phyloP scores from a whole-genome alignment of 2,797 vertebrate species.

The Coranthus polyacanthus region DNA sequence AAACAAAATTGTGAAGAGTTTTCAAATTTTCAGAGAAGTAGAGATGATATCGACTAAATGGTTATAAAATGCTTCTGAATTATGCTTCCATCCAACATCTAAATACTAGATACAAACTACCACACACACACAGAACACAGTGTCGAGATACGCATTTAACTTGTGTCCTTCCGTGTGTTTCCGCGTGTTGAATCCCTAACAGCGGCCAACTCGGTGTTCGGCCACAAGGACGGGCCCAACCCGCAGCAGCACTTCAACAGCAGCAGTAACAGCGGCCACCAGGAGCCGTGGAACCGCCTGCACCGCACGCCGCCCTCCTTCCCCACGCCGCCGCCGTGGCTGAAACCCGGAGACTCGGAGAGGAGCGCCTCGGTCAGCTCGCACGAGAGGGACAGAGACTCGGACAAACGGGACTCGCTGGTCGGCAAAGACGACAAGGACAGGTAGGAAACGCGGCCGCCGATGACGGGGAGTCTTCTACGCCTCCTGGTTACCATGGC shows the following conservation, averaged over 20 bases:
- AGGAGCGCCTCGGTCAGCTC: conserved; percentile 93
- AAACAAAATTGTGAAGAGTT: too few relatives aligned
- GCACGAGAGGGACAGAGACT: conserved; percentile 94
- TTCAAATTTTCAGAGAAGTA: too few relatives aligned
- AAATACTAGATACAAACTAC: background rate
- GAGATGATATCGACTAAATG: too few relatives aligned
- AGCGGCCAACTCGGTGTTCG: conserved; percentile 95
- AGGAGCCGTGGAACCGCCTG: conserved; percentile 98
- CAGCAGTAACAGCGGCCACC: conserved; percentile 89
- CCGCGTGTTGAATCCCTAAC: conserved; percentile 79
- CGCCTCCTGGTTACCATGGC: too few relatives aligned
- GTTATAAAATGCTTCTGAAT: too few relatives aligned
- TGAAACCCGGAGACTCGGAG: conserved; percentile 96
- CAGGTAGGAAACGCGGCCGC: conserved; percentile 86
- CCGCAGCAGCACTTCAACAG: conserved; percentile 90
- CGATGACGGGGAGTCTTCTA: too few relatives aligned
- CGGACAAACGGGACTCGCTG: conserved; percentile 92
- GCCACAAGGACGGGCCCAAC: conserved; percentile 95
- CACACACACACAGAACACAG: too few relatives aligned
- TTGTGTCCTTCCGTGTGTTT: conserved; percentile 69
- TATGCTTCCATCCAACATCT: too few relatives aligned
- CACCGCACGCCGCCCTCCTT: conserved; percentile 98
- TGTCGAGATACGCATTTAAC: conserved; percentile 67
- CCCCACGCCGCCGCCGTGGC: conserved; percentile 98
- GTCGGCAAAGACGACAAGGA: conserved; percentile 97